These are phyloP conservation scores for Mesorhabditis sp. DNA, from an alignment of 2,888 invertebrate species.

Conservation along the genomic window DNA sequence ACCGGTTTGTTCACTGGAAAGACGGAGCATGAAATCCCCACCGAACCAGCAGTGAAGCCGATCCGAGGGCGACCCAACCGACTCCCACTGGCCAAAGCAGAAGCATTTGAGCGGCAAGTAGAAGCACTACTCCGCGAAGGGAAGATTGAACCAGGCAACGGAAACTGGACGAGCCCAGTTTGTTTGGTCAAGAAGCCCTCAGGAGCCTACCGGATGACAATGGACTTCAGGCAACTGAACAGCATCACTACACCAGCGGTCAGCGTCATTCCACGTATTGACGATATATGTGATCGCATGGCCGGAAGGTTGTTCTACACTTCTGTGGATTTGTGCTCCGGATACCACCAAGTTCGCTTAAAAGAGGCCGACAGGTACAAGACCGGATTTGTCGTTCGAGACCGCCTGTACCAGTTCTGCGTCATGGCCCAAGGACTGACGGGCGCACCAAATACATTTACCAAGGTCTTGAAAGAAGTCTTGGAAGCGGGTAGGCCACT, in stretches of 20 bases:
- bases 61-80: background rate
- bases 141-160: slow-evolving; percentile 11
- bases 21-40: slow-evolving; percentile 13
- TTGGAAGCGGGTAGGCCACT: background rate
- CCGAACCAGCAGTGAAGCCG: background rate
- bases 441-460: slow-evolving; percentile 15
- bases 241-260: slow-evolving; percentile 10
- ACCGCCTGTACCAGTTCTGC: slow-evolving; percentile 14
- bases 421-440: slow-evolving; percentile 20
- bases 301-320: slow-evolving; percentile 12
- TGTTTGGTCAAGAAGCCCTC: slow-evolving; percentile 19
- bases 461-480: slow-evolving; percentile 15
- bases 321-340: slow-evolving; percentile 16
- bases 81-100: slow-evolving; percentile 14
- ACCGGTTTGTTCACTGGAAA: slow-evolving; percentile 18
- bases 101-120: slow-evolving; percentile 13
- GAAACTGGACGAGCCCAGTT: slow-evolving; percentile 13
- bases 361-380: slow-evolving; percentile 7
- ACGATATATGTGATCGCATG: slow-evolving; percentile 16
- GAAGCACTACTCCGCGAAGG: slow-evolving; percentile 11
- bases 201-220: slow-evolving; percentile 14
- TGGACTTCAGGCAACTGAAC: slow-evolving; percentile 24
- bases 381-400: slow-evolving; percentile 16
- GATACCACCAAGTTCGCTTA: slow-evolving; percentile 20
- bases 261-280: slow-evolving; percentile 11